phyloP scores from a whole-genome alignment of 1,140 invertebrate species.

The Drosophila funebris region DNA sequence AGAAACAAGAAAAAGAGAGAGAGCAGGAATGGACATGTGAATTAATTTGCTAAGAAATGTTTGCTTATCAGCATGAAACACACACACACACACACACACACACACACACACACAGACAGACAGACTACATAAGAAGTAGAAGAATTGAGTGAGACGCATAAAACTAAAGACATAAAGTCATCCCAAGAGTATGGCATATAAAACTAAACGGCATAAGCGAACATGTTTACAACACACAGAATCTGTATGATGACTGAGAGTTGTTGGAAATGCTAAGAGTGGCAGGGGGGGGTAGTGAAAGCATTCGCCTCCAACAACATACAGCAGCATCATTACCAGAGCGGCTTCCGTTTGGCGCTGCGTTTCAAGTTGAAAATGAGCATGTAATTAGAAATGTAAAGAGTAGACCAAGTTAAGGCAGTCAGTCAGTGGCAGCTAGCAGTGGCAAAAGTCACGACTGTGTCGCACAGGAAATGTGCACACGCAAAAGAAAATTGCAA shows the following conservation, averaged over 20 bases:
- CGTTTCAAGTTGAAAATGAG: constrained; percentile 65
- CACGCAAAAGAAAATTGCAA: constrained; percentile 64
- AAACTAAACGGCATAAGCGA: constrained; percentile 46
- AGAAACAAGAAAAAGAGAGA: neutral
- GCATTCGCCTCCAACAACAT: no score
- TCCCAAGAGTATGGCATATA: constrained; percentile 14
- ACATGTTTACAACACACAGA: constrained; percentile 43
- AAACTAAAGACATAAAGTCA: constrained; percentile 49
- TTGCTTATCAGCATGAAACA: constrained; percentile 35
- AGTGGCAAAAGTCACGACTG: constrained; percentile 54
- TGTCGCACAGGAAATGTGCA: constrained; percentile 60
- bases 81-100: neutral
- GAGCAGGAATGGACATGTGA: constrained; percentile 31
- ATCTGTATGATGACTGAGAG: constrained; percentile 16
- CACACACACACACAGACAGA: no score
- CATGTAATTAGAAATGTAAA: constrained; percentile 73
- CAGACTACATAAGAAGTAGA: neutral
- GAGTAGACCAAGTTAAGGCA: constrained; percentile 32
- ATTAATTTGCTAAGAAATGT: constrained; percentile 50
- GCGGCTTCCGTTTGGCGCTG: constrained; percentile 47
- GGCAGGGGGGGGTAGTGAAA: neutral
- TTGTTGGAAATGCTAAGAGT: neutral
- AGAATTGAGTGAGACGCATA: constrained; percentile 43
- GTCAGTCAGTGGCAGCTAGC: constrained; percentile 14
- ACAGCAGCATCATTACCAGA: constrained; percentile 34